Conservation (phyloP, 2,888 invertebrate species). For the Parasteatoda lunata region DNA sequence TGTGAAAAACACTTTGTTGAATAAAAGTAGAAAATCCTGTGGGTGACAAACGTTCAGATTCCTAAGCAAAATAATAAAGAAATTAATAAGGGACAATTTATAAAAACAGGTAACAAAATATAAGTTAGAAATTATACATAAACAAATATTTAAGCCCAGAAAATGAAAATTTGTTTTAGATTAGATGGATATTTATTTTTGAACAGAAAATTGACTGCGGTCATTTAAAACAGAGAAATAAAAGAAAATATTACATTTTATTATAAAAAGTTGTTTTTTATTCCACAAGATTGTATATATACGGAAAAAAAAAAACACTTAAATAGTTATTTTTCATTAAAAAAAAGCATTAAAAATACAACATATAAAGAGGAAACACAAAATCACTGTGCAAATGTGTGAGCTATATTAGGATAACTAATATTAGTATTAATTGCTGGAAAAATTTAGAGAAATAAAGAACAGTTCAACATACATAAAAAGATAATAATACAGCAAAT, state of each 20-base stretch:
- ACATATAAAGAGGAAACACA: no score
- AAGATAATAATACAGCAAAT: no score
- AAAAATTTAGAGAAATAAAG: no score
- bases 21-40: constrained; percentile 46
- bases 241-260: neutral
- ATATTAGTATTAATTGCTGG: no score
- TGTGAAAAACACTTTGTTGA: constrained; percentile 49
- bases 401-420: no score
- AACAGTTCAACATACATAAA: no score
- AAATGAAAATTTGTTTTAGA: neutral
- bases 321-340: no score
- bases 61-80: constrained; percentile 16
- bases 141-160: no score
- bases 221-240: neutral
- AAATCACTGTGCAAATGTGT: no score
- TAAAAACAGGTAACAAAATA: neutral
- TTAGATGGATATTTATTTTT: neutral
- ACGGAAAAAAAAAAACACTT: no score
- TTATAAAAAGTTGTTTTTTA: neutral
- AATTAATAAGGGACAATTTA: neutral
- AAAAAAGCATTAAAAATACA: no score
- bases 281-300: no score
- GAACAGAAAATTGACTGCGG: neutral
- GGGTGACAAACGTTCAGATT: constrained; percentile 39
- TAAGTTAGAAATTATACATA: neutral